phyloP scores from a whole-genome alignment of 2,113 vertebrate genomes.

The Pan paniscus region DNA sequence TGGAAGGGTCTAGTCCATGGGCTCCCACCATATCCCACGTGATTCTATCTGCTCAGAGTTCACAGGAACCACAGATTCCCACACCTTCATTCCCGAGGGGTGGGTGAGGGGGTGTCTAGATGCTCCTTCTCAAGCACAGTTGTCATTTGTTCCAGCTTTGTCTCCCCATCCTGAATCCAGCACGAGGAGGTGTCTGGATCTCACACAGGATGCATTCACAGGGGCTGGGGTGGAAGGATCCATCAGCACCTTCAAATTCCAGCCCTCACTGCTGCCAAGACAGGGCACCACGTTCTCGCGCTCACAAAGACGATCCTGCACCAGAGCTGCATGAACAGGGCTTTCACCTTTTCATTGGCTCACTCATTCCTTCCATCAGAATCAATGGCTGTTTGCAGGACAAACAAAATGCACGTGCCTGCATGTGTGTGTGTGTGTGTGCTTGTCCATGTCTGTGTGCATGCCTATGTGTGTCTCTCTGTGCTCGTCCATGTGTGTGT shows the following conservation, averaged over 20 bases:
- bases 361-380: background rate
- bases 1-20: rapidly evolving
- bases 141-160: background rate
- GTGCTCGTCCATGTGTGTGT: background rate
- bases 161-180: background rate
- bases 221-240: background rate
- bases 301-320: background rate
- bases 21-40: rapidly evolving
- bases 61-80: background rate
- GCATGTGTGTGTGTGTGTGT: no score
- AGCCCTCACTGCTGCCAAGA: background rate
- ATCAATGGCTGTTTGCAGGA: background rate
- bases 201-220: background rate
- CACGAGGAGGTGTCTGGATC: background rate
- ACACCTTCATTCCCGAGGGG: rapidly evolving
- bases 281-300: rapidly evolving
- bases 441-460: background rate
- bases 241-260: conserved; percentile 35
- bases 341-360: background rate
- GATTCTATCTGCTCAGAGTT: background rate
- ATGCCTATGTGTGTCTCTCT: background rate
- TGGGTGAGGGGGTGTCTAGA: rapidly evolving
- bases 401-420: background rate
- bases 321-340: rapidly evolving
- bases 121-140: no score